phyloP scores from a whole-genome alignment of 2,113 vertebrate species.

The Neogobius melanostomus region DNA sequence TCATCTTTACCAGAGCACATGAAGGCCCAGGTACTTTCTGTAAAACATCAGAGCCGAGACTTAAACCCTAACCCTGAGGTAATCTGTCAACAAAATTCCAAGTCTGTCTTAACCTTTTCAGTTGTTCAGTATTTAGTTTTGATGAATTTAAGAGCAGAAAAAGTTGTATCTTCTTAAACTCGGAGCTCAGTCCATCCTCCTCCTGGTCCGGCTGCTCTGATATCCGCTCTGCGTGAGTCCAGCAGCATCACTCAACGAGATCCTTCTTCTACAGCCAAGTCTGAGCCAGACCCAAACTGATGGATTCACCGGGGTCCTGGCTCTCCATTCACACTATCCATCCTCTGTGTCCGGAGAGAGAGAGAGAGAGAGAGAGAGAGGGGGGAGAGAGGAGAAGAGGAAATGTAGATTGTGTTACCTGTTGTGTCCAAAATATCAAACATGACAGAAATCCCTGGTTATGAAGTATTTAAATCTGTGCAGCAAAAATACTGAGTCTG shows the following conservation, averaged over 20 bases:
- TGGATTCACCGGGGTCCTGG: constrained; percentile 56
- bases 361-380: constrained; percentile 27
- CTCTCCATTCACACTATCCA: constrained; percentile 47
- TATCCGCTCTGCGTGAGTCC: constrained; percentile 36
- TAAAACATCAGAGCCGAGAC: too few relatives aligned
- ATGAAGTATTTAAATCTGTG: neutral
- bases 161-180: neutral
- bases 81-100: too few relatives aligned
- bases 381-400: constrained; percentile 6
- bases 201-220: constrained; percentile 7
- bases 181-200: constrained; percentile 11
- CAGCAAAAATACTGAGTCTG: neutral
- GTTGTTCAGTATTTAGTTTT: too few relatives aligned
- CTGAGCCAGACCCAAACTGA: constrained; percentile 24
- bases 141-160: too few relatives aligned
- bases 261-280: constrained; percentile 33
- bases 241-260: constrained; percentile 42
- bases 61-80: too few relatives aligned
- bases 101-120: too few relatives aligned
- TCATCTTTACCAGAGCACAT: too few relatives aligned
- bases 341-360: constrained; percentile 36
- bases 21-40: too few relatives aligned
- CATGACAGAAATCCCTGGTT: too few relatives aligned
- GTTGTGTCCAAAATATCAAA: neutral
- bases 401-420: constrained; percentile 5